A percentile compares a stretch with the other conserved stretches of the same genome.
Conservation (phyloP, 2,888 invertebrate genomes). For the Noctua janthina region DNA sequence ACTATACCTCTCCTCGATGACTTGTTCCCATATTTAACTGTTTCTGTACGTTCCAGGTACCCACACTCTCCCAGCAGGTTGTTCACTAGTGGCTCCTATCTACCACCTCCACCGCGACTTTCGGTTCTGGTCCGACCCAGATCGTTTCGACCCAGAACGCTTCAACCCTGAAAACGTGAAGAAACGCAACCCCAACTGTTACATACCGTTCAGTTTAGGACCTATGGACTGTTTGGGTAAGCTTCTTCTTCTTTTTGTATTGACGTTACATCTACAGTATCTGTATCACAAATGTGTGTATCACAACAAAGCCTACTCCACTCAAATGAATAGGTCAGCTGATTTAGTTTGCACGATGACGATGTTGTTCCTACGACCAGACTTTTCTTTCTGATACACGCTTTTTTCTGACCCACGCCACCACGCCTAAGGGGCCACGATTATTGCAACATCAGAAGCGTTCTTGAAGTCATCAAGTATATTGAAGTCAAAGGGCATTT, state of each 20-base stretch:
- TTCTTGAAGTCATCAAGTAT: neutral
- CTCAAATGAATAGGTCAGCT: neutral
- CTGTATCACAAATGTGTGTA: neutral
- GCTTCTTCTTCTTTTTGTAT: neutral
- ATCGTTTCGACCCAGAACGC: conserved; percentile 82
- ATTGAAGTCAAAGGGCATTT: neutral
- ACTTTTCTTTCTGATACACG: neutral
- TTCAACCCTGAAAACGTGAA: conserved; percentile 78
- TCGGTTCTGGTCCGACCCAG: conserved; percentile 79
- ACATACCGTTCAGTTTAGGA: conserved; percentile 84
- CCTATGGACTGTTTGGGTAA: conserved; percentile 86
- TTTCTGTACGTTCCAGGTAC: conserved; percentile 68
- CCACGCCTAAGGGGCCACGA: neutral
- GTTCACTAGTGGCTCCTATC: conserved; percentile 78
- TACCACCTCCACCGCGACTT: conserved; percentile 82
- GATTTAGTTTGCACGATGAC: neutral
- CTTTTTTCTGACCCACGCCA: neutral
- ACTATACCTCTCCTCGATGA: neutral
- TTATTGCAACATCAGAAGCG: neutral
- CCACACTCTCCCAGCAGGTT: conserved; percentile 79
- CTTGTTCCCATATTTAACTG: neutral
- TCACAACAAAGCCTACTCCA: neutral
- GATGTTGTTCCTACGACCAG: neutral
- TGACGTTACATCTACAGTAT: neutral
- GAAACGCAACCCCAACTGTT: conserved; percentile 77